Evolutionary conservation across 2,113 vertebrate genomes (phyloP), one percentile per base, ranked within the genome.

Genomic region (Erinaceus europaeus): DNA sequence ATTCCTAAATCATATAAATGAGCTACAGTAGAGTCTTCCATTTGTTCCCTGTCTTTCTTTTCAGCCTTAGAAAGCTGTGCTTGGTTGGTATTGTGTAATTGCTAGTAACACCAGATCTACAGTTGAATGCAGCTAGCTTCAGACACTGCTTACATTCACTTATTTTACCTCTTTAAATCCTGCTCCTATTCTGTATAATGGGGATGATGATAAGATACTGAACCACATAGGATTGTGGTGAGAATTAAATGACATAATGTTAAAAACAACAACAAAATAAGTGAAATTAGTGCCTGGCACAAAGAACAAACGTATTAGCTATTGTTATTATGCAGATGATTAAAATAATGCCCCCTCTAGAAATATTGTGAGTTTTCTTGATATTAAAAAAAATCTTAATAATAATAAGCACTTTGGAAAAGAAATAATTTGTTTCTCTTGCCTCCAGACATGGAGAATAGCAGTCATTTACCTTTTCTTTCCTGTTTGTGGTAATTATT

Each of bases 401-500:
- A 90, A 53, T 67, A 90, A 62, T 40, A 55, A 80, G 46, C 34
- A n/a, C 76, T 92, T 48, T 57, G 61, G 9, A 65, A 65, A 38
- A 65, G 32, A 90, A 82, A 53, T 76, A 89, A 79, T 92, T 55
- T 93, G 73, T 83, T 87, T 91, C 80, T 78, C 52, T 90, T 91
- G 84, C 75, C 50, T 90, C 52, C 9, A 72, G 50, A 82, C 5
- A 3, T 52, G 23, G 40, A 65, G 21, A 90, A 86, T 42, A 88
- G n/a, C 61, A 72, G 50, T 52, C 25, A 4, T 44, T 84, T 77
- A 38, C 44, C 5, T 85, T 75, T 32, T 75, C 68, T 62, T 87
- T 50, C 36, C 29, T 89, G 38, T 71, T n/a, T 57, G 20, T 65
- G 59, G 62, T 50, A 64, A 62, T 91, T 88, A 74, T 72, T 80